Conservation (phyloP, 2,888 invertebrate species). For the Drosophila emarginata region DNA sequence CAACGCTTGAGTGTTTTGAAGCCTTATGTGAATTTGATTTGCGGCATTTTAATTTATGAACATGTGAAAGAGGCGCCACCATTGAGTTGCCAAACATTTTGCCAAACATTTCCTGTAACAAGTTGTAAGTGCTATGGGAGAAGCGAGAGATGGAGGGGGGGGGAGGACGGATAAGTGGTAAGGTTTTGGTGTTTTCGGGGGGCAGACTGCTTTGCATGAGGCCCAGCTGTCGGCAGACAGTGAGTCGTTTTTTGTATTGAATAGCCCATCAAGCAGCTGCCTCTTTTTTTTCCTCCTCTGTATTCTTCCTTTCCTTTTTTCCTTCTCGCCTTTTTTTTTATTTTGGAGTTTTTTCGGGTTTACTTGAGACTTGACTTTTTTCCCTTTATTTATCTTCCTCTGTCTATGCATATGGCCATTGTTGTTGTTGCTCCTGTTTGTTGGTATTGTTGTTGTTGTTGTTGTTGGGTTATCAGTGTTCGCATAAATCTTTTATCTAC, state of each 20-base stretch:
- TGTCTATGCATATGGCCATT: conserved; percentile 51
- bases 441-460: conserved; percentile 30
- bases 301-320: conserved; percentile 35
- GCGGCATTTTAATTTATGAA: conserved; percentile 80
- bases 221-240: conserved; percentile 57
- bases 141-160: background rate
- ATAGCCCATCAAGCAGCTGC: conserved; percentile 72
- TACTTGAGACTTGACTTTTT: conserved; percentile 30
- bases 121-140: conserved; percentile 29
- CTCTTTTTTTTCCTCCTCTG: conserved; percentile 19
- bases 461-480: conserved; percentile 67
- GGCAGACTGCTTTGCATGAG: conserved; percentile 31
- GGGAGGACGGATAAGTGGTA: background rate
- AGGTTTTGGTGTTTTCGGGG: background rate
- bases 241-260: conserved; percentile 55
- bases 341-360: conserved; percentile 15
- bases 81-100: conserved; percentile 65
- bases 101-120: conserved; percentile 61
- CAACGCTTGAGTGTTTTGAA: conserved; percentile 46
- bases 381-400: conserved; percentile 52
- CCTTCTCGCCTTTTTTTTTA: conserved; percentile 7
- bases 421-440: conserved; percentile 12
- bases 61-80: conserved; percentile 54
- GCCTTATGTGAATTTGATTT: conserved; percentile 77
- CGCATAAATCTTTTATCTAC: conserved; percentile 74